phyloP scores from a whole-genome alignment of 2,113 vertebrate genomes.

The Saccopteryx leptura region DNA sequence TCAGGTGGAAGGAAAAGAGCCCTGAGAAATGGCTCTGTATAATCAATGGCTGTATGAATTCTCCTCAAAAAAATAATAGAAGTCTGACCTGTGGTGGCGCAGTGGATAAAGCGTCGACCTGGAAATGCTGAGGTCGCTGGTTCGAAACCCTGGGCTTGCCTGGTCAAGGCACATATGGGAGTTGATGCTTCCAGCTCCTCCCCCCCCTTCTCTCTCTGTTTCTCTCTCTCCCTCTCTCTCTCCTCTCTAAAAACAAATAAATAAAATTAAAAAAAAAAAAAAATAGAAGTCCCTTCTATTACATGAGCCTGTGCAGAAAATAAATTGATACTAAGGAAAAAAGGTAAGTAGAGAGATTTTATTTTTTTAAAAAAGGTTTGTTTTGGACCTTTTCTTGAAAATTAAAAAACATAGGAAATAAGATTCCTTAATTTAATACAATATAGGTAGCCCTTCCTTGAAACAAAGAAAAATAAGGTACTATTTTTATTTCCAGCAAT shows the following conservation, averaged over 20 bases:
- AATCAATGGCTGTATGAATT: slow-evolving; percentile 83
- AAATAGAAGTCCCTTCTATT: slow-evolving; percentile 71
- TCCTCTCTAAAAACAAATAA: too few relatives aligned
- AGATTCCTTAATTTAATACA: not conserved
- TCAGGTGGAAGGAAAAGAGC: slow-evolving; percentile 47
- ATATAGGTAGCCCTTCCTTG: not conserved
- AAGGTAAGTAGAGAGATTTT: not conserved
- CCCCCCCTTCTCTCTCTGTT: too few relatives aligned
- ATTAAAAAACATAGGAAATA: not conserved
- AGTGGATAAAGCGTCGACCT: too few relatives aligned
- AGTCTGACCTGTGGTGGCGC: too few relatives aligned
- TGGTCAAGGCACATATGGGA: too few relatives aligned
- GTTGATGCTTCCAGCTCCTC: too few relatives aligned
- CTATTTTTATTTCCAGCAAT: not conserved
- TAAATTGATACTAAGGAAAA: not conserved
- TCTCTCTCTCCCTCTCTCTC: too few relatives aligned
- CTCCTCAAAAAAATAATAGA: slow-evolving; percentile 23
- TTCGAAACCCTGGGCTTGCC: too few relatives aligned
- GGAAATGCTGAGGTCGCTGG: too few relatives aligned
- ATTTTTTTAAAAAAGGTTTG: not conserved
- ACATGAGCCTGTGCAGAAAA: slow-evolving; percentile 50
- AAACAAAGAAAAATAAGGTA: not conserved
- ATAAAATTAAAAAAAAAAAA: too few relatives aligned
- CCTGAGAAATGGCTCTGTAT: slow-evolving; percentile 76
- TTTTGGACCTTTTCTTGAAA: not conserved